These are phyloP conservation scores for Altica lythri DNA, from an alignment of 2,888 invertebrate species.

Conservation along the genomic window DNA sequence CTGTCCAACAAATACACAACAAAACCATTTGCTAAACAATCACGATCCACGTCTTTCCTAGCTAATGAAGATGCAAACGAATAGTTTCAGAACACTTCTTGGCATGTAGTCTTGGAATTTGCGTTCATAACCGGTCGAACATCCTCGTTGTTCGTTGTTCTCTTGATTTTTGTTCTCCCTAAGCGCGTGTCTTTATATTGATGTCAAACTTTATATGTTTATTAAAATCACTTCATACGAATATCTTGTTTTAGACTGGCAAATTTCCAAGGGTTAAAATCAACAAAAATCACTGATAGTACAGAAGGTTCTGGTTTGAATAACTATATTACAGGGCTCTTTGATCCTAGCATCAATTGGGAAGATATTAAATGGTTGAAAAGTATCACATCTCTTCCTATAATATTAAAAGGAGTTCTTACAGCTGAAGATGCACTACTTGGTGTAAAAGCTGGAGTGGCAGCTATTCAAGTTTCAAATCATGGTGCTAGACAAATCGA, in stretches of 20 bases:
- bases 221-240: too few species aligned
- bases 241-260: constrained; percentile 69
- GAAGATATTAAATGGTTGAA: constrained; percentile 85
- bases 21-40: too few species aligned
- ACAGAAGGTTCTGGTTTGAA: constrained; percentile 74
- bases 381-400: constrained; percentile 75
- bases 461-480: constrained; percentile 88
- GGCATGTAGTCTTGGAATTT: too few species aligned
- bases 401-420: constrained; percentile 85
- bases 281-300: constrained; percentile 55
- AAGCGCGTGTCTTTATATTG: too few species aligned
- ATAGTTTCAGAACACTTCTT: too few species aligned
- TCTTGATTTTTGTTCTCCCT: too few species aligned
- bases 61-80: too few species aligned
- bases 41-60: too few species aligned
- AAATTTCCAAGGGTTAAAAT: constrained; percentile 71
- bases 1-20: too few species aligned
- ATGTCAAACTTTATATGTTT: too few species aligned
- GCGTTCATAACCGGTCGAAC: too few species aligned
- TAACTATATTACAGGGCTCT: constrained; percentile 75
- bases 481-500: constrained; percentile 93
- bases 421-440: constrained; percentile 83
- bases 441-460: constrained; percentile 74
- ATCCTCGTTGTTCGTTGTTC: too few species aligned
- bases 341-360: constrained; percentile 85